A percentile compares a stretch with the other conserved stretches of the same genome.
phyloP scores from a whole-genome alignment of 2,113 vertebrate species.

The Sciurus niger region DNA sequence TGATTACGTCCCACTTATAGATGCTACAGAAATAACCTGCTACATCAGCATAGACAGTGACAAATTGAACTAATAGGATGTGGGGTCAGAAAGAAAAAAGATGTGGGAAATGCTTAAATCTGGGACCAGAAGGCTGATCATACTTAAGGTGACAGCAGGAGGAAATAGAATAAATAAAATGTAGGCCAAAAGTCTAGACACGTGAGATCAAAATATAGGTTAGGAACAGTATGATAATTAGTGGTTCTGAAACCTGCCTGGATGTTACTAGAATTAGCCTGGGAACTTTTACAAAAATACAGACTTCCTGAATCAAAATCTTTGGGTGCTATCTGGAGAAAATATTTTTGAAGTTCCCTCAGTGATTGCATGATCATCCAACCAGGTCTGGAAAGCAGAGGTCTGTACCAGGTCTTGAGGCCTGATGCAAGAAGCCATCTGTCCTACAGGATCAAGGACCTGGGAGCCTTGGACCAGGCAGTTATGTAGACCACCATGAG shows the following conservation, averaged over 20 bases:
- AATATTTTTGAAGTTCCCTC: not conserved
- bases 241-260: not conserved
- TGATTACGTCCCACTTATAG: not conserved
- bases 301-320: not conserved
- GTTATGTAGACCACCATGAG: accelerated
- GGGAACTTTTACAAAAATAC: not conserved
- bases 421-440: slow-evolving; percentile 14
- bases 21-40: not conserved
- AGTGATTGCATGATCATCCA: not conserved
- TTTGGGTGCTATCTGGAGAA: not conserved
- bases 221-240: not conserved
- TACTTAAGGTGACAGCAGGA: not conserved
- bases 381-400: not conserved
- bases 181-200: not conserved
- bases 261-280: not conserved
- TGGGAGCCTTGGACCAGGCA: not conserved
- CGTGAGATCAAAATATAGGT: not conserved
- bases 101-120: not conserved
- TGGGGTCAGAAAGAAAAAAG: not conserved
- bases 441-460: not conserved
- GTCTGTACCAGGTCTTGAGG: not conserved
- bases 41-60: not conserved
- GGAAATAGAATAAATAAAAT: slow-evolving; percentile 57
- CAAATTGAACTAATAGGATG: not conserved
- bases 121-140: not conserved